Conservation (phyloP, 1,140 invertebrate species). For the Heliconius hermathena region DNA sequence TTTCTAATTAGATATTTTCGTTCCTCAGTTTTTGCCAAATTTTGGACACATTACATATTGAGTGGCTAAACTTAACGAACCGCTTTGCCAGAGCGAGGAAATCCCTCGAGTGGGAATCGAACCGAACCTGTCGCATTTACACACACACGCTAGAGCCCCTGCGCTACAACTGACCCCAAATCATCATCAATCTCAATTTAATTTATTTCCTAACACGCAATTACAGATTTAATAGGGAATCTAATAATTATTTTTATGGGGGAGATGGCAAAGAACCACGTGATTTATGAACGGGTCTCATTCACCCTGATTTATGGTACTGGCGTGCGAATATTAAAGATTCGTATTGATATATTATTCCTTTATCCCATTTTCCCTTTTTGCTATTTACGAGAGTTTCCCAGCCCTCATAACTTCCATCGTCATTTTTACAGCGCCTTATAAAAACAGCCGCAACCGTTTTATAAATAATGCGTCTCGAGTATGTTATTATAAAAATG, state of each 20-base stretch:
- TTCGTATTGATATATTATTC: constrained; percentile 81
- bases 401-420: constrained; percentile 77
- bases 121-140: too few relatives aligned
- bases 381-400: constrained; percentile 76
- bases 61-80: too few relatives aligned
- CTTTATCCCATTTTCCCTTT: constrained; percentile 78
- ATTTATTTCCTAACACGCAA: background rate
- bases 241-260: constrained; percentile 54
- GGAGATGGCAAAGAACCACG: constrained; percentile 58
- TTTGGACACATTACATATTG: too few relatives aligned
- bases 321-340: constrained; percentile 79
- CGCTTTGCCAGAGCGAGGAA: too few relatives aligned
- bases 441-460: constrained; percentile 62
- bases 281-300: constrained; percentile 77
- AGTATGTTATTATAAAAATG: constrained; percentile 18
- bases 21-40: too few relatives aligned
- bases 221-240: constrained; percentile 8
- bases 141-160: too few relatives aligned
- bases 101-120: too few relatives aligned
- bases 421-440: constrained; percentile 74
- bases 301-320: constrained; percentile 78
- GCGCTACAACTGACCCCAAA: too few relatives aligned
- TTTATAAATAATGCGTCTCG: constrained; percentile 56
- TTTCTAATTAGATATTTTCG: too few relatives aligned
- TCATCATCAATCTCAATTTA: background rate